Evolutionary conservation across 2,113 vertebrate genomes (phyloP), one percentile per base, ranked within the genome.

Genomic region (Gasterosteus aculeatus): DNA sequence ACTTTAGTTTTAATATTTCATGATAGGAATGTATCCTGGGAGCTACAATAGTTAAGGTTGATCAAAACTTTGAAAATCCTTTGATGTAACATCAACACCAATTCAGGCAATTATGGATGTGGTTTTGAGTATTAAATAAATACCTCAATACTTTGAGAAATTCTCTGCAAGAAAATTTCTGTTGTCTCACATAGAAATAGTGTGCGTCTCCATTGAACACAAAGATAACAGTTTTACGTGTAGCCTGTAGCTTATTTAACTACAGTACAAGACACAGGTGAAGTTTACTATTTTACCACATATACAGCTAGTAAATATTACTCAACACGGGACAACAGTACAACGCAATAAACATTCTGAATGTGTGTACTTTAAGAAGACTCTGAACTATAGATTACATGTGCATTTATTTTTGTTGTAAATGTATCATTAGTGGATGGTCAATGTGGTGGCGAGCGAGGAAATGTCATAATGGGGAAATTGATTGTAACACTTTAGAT

Each of bases 1-100:
- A 61, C 44, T 51, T 75, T 39, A 41, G 29, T 46, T 53, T 53
- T 22, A 44, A 49, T 61, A 38, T 63, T 63, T 62, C 1, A 56
- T 46, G 39, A 57, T 31, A 31, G 8, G 18, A 46, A 42, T 62
- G 9, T 3, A 1, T 4, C 46, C 7, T n/a, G 31, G 35, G 26
- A 29, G 15, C 22, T 42, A 58, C 33, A 41, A 33, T 35, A 29
- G 26, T 42, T 7, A 53, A 18, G 3, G 8, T 67, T 67, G 42
- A 66, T 67, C 42, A 72, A 72, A 41, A 65, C 18, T 15, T 46
- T 49, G 4, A 53, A 76, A 69, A 35, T 47, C 0, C 39, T 63
- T 54, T 29, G 2, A 46, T 54, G 7, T 9, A 18, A 41, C 11
- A 14, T 29, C 15, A 26, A 26, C 22, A 26, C 22, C 7, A 57